phyloP scores from a whole-genome alignment of 1,140 invertebrate genomes.

The Vollenhovia emeryi region DNA sequence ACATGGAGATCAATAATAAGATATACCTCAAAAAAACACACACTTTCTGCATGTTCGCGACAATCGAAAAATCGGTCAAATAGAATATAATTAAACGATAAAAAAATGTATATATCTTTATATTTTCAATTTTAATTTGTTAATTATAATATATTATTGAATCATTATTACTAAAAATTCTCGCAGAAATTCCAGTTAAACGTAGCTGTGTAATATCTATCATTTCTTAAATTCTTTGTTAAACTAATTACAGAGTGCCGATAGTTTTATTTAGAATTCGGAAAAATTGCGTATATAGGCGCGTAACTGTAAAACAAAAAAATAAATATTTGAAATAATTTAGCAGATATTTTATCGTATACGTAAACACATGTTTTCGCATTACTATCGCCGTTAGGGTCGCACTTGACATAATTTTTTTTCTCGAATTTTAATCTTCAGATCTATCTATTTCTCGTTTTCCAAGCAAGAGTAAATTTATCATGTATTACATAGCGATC shows the following conservation, averaged over 20 bases:
- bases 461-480: constrained; percentile 29
- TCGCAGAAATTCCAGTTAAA: background rate
- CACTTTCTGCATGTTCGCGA: background rate
- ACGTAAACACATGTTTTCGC: background rate
- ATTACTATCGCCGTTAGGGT: background rate
- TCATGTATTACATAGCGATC: constrained; percentile 50
- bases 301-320: background rate
- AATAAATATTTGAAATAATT: background rate
- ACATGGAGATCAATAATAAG: background rate
- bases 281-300: background rate
- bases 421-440: background rate
- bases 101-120: background rate
- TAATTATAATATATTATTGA: background rate
- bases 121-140: background rate
- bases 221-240: background rate
- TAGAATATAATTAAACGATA: background rate
- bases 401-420: background rate
- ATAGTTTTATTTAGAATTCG: background rate
- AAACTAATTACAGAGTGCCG: background rate
- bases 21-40: background rate
- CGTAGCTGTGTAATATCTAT: background rate
- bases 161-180: background rate
- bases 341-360: background rate
- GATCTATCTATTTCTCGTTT: constrained; percentile 23
- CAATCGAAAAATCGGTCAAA: background rate